A percentile compares a stretch with the other conserved stretches of the same genome.
Evolutionary conservation across 1,140 invertebrate genomes (phyloP).

Genomic region (Trichomalopsis sarcophagae): DNA sequence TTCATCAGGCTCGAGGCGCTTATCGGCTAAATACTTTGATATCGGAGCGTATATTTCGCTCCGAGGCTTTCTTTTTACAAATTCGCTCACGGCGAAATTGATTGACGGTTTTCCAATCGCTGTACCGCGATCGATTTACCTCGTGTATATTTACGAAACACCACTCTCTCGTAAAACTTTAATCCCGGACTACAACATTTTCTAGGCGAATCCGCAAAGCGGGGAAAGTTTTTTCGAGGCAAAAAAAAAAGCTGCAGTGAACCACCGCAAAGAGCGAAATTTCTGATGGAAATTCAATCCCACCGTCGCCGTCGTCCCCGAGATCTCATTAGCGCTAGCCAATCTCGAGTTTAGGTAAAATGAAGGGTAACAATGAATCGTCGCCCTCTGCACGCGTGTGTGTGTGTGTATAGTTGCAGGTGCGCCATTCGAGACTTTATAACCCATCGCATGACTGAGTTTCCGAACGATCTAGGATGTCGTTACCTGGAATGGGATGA

Average conservation of each 20-base stretch:
- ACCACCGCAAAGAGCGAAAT: background rate
- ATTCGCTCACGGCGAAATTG: background rate
- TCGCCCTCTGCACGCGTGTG: no score
- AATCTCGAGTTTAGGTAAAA: slow-evolving; percentile 22
- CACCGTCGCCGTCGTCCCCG: background rate
- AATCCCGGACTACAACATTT: no score
- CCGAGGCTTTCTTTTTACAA: background rate
- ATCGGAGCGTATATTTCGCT: no score
- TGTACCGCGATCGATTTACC: no score
- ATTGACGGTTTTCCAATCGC: background rate
- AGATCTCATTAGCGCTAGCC: slow-evolving; percentile 19
- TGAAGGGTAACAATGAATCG: slow-evolving; percentile 25
- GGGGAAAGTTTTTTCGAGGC: background rate
- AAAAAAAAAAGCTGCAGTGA: background rate
- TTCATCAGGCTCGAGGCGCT: no score
- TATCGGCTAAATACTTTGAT: no score
- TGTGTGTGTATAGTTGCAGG: slow-evolving; percentile 11
- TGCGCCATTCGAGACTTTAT: slow-evolving; percentile 31
- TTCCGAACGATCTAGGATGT: slow-evolving; percentile 34
- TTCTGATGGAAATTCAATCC: slow-evolving; percentile 22
- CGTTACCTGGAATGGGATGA: slow-evolving; percentile 32
- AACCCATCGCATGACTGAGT: slow-evolving; percentile 21
- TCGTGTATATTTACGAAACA: background rate
- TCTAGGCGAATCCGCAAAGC: background rate
- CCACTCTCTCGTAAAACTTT: no score